Evolutionary conservation across 2,113 vertebrate genomes (phyloP).

Genomic region (Sebastes schlegelii): DNA sequence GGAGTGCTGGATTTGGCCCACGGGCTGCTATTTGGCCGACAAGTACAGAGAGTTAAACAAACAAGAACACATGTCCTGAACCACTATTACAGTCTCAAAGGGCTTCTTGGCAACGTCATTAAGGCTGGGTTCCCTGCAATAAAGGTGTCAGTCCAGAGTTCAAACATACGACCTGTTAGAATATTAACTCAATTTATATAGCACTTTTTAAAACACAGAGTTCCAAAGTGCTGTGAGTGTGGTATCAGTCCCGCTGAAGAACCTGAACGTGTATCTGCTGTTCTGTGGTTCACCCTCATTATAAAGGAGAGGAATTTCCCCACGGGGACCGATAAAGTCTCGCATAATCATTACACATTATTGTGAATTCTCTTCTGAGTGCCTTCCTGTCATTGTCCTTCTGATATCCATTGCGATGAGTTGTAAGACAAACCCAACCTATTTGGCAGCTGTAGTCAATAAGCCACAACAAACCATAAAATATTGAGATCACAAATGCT

Average conservation of each 20-base stretch:
- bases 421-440: neutral
- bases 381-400: neutral
- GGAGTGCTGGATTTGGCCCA: neutral
- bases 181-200: neutral
- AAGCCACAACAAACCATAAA: conserved; percentile 23
- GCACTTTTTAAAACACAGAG: neutral
- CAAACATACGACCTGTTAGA: neutral
- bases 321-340: neutral
- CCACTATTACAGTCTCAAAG: neutral
- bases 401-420: neutral
- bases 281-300: conserved; percentile 1
- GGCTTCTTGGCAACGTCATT: neutral
- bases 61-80: neutral
- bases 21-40: neutral
- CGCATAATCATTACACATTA: conserved; percentile 27
- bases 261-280: neutral
- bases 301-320: neutral
- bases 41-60: neutral
- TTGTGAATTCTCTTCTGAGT: neutral
- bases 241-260: neutral
- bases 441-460: neutral
- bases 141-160: conserved; percentile 21
- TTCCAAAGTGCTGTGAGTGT: neutral
- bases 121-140: neutral
- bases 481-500: neutral